Conservation (phyloP, 92 coral and sea anemone species). For the Isaurus tuberculatus region DNA sequence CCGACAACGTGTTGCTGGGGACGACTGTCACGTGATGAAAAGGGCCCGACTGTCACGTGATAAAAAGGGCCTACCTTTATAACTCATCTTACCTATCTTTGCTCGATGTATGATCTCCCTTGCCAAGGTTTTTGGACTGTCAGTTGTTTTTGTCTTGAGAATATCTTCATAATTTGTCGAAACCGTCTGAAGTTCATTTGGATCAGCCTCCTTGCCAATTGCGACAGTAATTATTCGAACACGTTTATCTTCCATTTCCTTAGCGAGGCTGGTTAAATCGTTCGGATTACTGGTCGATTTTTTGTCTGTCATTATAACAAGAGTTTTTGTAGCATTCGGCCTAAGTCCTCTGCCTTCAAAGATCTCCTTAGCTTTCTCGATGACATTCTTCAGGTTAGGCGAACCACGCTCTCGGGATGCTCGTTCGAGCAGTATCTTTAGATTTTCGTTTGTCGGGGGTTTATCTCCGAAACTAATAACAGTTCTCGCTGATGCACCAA, state of each 20-base stretch:
- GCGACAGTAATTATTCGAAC: constrained; percentile 71
- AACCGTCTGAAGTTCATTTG: constrained; percentile 47
- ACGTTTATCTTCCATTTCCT: constrained; percentile 58
- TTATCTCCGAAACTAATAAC: constrained; percentile 41
- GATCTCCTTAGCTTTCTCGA: constrained; percentile 59
- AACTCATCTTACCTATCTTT: constrained; percentile 46
- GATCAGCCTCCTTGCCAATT: constrained; percentile 64
- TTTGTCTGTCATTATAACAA: constrained; percentile 56
- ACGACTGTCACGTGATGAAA: no score
- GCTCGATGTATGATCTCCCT: constrained; percentile 57
- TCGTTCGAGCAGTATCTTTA: constrained; percentile 39
- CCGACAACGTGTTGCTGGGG: no score
- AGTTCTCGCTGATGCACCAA: constrained; percentile 58
- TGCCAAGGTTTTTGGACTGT: constrained; percentile 63
- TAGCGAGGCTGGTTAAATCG: constrained; percentile 56
- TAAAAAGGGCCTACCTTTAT: no score
- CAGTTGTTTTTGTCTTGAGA: constrained; percentile 36
- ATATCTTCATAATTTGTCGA: constrained; percentile 50
- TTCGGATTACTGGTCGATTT: constrained; percentile 26
- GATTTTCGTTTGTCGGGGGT: constrained; percentile 16
- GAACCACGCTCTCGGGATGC: constrained; percentile 17
- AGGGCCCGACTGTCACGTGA: no score
- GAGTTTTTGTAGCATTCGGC: constrained; percentile 73
- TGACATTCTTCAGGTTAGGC: constrained; percentile 63
- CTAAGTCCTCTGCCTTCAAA: constrained; percentile 73